Percentiles rank a stretch among this genome's conserved stretches.
Evolutionary conservation across 2,797 vertebrate genomes (phyloP).

Genomic region (Gymnothorax reevesii): DNA sequence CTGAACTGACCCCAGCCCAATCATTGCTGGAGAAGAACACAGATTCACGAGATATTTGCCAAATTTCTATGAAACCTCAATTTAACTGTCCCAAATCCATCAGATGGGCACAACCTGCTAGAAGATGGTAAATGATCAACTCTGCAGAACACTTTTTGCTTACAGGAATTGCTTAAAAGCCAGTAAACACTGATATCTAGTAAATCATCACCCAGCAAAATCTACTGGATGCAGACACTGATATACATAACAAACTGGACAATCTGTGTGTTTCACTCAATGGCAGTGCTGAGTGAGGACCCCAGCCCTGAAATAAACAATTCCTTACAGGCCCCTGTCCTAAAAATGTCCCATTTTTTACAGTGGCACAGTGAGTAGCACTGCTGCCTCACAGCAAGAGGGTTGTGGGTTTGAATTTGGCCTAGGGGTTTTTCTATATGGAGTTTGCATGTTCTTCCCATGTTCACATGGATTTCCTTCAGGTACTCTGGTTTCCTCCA

Average conservation of each 20-base stretch:
- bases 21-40: too few relatives aligned
- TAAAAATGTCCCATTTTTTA: too few relatives aligned
- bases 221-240: constrained; percentile 36
- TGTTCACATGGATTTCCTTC: too few relatives aligned
- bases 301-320: background rate
- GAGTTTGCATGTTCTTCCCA: too few relatives aligned
- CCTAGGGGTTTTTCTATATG: too few relatives aligned
- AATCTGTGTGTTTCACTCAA: constrained; percentile 39
- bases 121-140: background rate
- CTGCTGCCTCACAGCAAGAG: too few relatives aligned
- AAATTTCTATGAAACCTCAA: background rate
- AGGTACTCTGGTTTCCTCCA: too few relatives aligned
- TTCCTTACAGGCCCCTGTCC: background rate
- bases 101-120: background rate
- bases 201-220: background rate
- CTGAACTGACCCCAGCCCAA: too few relatives aligned
- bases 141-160: background rate
- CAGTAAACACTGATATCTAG: background rate
- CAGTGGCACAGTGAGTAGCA: too few relatives aligned
- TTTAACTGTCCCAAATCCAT: background rate
- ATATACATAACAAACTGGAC: constrained; percentile 49
- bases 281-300: background rate
- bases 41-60: background rate
- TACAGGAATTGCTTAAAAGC: background rate
- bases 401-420: too few relatives aligned